phyloP scores from a whole-genome alignment of 2,888 invertebrate genomes.

The Orchestes rusci region DNA sequence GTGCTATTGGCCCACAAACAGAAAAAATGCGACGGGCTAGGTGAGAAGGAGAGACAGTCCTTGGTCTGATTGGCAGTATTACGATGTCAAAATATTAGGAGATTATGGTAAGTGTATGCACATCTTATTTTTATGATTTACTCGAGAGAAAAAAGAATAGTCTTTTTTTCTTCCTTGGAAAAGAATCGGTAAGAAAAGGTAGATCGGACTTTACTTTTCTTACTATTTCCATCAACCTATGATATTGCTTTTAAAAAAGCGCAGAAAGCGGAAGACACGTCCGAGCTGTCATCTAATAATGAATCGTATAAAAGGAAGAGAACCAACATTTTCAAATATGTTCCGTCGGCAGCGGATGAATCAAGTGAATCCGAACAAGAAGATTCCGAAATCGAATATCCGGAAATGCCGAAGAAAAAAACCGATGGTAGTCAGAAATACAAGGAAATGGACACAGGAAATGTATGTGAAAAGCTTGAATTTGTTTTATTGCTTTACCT shows the following conservation, averaged over 20 bases:
- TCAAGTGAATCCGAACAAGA: slow-evolving; percentile 3
- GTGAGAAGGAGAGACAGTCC: slow-evolving; percentile 15
- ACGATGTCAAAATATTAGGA: slow-evolving; percentile 17
- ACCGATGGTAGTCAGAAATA: neutral
- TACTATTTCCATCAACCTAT: slow-evolving; percentile 14
- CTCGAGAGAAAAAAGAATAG: too few relatives aligned
- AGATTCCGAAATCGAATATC: neutral
- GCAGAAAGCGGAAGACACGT: slow-evolving; percentile 14
- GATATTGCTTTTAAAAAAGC: slow-evolving; percentile 12
- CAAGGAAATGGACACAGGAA: neutral
- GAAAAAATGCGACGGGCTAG: slow-evolving; percentile 15
- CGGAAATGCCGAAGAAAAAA: neutral
- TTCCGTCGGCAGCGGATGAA: neutral
- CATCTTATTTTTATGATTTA: too few relatives aligned
- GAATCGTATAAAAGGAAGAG: slow-evolving; percentile 11
- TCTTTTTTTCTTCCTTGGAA: too few relatives aligned
- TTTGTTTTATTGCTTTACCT: too few relatives aligned
- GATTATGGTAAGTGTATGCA: slow-evolving; percentile 11
- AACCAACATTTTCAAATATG: slow-evolving; percentile 9
- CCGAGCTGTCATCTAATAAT: slow-evolving; percentile 15
- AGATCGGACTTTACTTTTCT: too few relatives aligned
- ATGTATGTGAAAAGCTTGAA: too few relatives aligned
- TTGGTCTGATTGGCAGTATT: slow-evolving; percentile 13
- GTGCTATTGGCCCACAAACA: slow-evolving; percentile 19
- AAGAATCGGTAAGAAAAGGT: too few relatives aligned